Evolutionary conservation across 2,113 vertebrate species (phyloP).

Genomic region (Puntigrus tetrazona): DNA sequence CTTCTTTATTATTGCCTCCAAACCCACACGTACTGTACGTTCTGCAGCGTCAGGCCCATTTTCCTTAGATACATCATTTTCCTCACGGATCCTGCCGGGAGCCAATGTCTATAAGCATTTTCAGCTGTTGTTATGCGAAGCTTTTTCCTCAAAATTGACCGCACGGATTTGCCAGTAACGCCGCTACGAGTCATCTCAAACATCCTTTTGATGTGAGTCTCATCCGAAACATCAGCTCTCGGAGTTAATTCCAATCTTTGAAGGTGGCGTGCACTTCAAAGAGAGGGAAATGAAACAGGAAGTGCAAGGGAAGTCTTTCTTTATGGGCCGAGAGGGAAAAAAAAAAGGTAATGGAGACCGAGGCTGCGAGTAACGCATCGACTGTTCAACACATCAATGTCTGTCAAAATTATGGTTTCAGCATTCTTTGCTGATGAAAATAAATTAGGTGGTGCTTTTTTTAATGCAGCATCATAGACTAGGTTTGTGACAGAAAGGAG

Average conservation of each 20-base stretch:
- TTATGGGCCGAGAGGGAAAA: neutral
- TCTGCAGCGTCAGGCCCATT: neutral
- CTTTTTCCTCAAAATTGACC: conserved; percentile 39
- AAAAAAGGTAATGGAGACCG: neutral
- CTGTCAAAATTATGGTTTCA: neutral
- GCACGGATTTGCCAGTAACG: conserved; percentile 16
- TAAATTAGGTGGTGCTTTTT: neutral
- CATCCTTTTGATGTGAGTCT: conserved; percentile 40
- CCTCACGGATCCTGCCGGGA: neutral
- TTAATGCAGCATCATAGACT: neutral
- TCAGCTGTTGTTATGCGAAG: conserved; percentile 24
- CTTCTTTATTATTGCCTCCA: conserved; percentile 7
- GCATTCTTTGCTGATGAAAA: neutral
- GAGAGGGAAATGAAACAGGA: conserved; percentile 31
- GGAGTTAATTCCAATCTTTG: conserved; percentile 35
- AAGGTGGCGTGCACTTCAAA: conserved; percentile 32
- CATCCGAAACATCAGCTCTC: conserved; percentile 32
- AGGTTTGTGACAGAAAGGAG: neutral
- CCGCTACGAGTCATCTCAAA: neutral
- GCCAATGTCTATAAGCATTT: conserved; percentile 22
- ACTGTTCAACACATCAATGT: neutral
- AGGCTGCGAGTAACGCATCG: neutral
- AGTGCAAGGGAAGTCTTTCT: conserved; percentile 4
- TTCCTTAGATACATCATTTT: conserved; percentile 16
- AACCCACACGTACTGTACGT: neutral